phyloP scores from a whole-genome alignment of 2,797 vertebrate species.

The Cossypha polioptera region DNA sequence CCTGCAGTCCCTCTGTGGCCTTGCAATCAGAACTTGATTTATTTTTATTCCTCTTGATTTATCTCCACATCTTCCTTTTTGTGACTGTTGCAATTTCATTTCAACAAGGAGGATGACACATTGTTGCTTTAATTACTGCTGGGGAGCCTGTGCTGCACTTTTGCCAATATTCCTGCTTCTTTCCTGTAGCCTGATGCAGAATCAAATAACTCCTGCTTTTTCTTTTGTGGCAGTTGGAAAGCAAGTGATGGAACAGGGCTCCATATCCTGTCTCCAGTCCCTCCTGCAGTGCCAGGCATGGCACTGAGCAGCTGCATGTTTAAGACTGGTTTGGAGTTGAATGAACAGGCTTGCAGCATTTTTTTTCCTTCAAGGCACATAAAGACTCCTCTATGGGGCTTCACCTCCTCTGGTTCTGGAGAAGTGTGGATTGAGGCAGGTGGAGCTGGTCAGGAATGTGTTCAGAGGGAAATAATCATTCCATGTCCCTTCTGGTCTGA shows the following conservation, averaged over 20 bases:
- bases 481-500: neutral
- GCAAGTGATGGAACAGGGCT: neutral
- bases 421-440: neutral
- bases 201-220: neutral
- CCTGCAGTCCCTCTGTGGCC: neutral
- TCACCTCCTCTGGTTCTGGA: neutral
- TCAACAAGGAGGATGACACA: neutral
- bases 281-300: neutral
- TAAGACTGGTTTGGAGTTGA: neutral
- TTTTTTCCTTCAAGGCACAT: neutral
- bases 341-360: neutral
- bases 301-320: neutral
- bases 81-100: neutral
- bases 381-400: neutral
- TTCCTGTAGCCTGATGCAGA: neutral
- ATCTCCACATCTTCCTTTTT: neutral
- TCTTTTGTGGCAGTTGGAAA: neutral
- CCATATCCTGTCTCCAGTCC: neutral
- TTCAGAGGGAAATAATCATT: neutral
- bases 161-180: neutral
- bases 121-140: neutral
- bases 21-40: neutral
- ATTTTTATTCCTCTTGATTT: neutral
- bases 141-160: neutral
- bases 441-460: neutral